Conservation (phyloP, 2,888 invertebrate genomes). For the Sacculina carcini region DNA sequence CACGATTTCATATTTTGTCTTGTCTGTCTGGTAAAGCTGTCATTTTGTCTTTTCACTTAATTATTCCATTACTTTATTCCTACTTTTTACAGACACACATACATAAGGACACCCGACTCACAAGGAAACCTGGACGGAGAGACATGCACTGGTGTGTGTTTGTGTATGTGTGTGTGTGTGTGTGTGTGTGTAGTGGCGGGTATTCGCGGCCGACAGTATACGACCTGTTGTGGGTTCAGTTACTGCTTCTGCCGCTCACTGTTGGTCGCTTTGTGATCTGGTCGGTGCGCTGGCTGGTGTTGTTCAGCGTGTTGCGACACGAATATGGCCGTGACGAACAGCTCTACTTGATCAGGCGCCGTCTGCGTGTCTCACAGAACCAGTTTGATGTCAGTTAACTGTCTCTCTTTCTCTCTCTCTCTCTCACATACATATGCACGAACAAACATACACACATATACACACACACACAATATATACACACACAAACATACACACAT, state of each 20-base stretch:
- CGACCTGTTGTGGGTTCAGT: slow-evolving; percentile 58
- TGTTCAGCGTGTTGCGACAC: slow-evolving; percentile 40
- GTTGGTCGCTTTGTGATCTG: slow-evolving; percentile 39
- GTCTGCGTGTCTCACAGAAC: slow-evolving; percentile 29
- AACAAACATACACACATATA: no score
- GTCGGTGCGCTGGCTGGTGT: slow-evolving; percentile 56
- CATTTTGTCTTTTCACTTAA: neutral
- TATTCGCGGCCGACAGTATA: slow-evolving; percentile 54
- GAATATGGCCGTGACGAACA: slow-evolving; percentile 61
- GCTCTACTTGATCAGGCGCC: slow-evolving; percentile 49
- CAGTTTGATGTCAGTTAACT: slow-evolving; percentile 25
- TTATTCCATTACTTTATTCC: neutral
- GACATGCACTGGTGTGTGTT: no score
- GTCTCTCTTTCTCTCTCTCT: neutral
- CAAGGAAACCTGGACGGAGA: no score
- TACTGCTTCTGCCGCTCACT: slow-evolving; percentile 50
- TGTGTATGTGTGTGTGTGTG: no score
- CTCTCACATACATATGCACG: no score
- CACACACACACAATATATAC: no score
- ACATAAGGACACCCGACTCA: no score
- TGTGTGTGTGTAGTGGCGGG: no score
- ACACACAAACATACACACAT: no score
- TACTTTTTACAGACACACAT: slow-evolving; percentile 13
- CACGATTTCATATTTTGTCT: neutral
- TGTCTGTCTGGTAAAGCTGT: neutral